Percentiles rank a stretch among this genome's conserved stretches.
phyloP scores from a whole-genome alignment of 2,113 vertebrate genomes.

The Megaceryle torquata region DNA sequence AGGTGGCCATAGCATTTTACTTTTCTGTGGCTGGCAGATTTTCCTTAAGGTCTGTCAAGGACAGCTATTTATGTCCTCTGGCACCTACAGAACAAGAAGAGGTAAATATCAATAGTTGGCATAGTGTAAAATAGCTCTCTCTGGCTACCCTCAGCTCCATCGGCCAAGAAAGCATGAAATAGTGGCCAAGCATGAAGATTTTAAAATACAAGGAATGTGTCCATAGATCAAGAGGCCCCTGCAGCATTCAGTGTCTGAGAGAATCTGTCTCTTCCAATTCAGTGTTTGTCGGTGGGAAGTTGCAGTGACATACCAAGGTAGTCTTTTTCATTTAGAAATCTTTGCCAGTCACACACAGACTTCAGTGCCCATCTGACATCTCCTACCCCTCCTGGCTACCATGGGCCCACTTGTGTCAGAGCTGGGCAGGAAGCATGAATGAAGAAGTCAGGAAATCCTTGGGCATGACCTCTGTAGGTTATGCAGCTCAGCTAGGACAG shows the following conservation, averaged over 20 bases:
- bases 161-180: background rate
- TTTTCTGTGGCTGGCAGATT: background rate
- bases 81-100: background rate
- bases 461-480: background rate
- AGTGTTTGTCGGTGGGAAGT: background rate
- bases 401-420: background rate
- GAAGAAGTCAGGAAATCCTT: background rate
- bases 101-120: background rate
- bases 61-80: background rate
- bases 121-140: background rate
- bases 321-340: background rate
- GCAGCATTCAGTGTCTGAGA: background rate
- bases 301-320: background rate
- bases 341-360: background rate
- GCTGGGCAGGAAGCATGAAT: background rate
- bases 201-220: background rate
- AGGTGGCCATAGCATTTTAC: background rate
- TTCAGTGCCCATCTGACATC: background rate
- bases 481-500: background rate
- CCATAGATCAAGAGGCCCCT: background rate
- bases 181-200: background rate
- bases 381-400: slow-evolving; percentile 18
- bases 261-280: background rate
- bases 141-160: background rate
- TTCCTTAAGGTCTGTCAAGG: background rate